Conservation (phyloP, 2,888 invertebrate genomes). For the Metacarcinus magister region DNA sequence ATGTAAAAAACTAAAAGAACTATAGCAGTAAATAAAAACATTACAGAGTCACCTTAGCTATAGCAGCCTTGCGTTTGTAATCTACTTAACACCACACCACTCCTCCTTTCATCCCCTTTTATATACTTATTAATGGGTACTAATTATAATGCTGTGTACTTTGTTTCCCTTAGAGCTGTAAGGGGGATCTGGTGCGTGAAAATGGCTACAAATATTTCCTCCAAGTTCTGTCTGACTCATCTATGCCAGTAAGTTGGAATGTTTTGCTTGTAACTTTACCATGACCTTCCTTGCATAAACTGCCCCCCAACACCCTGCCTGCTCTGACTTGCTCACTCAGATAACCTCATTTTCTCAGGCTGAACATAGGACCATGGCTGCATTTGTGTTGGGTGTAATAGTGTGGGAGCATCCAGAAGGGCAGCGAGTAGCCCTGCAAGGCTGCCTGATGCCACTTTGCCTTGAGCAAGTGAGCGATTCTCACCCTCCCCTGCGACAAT, state of each 20-base stretch:
- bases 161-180: constrained; percentile 90
- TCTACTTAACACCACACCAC: too few relatives aligned
- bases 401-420: constrained; percentile 95
- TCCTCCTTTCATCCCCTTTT: too few relatives aligned
- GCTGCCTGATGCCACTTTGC: constrained; percentile 95
- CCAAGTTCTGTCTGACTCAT: constrained; percentile 93
- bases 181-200: constrained; percentile 96
- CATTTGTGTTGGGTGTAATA: constrained; percentile 96
- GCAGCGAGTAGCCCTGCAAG: constrained; percentile 95
- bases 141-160: neutral
- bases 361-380: constrained; percentile 95
- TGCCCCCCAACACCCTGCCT: neutral
- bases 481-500: constrained; percentile 77
- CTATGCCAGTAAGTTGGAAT: constrained; percentile 87
- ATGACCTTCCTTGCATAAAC: neutral
- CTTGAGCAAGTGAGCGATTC: constrained; percentile 91
- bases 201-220: constrained; percentile 97
- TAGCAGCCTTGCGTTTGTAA: too few relatives aligned
- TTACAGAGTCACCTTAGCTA: too few relatives aligned
- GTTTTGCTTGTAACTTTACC: neutral
- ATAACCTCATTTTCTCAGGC: constrained; percentile 83
- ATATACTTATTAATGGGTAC: neutral
- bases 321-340: neutral
- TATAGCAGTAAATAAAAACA: too few relatives aligned
- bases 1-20: neutral